phyloP scores from a whole-genome alignment of 1,140 invertebrate species.

The Colletes gigas region DNA sequence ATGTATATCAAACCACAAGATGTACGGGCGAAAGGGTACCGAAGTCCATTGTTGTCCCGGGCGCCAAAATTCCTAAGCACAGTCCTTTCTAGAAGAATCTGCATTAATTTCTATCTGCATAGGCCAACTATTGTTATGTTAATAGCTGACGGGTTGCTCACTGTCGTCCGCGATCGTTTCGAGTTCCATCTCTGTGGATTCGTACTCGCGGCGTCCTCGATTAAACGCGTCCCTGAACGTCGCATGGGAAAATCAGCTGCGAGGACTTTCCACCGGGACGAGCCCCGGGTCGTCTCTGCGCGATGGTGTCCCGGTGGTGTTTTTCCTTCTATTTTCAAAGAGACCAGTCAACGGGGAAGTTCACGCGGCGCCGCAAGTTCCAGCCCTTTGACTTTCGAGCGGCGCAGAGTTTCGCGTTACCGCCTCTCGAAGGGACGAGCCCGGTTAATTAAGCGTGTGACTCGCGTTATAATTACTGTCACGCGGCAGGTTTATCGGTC shows the following conservation, averaged over 20 bases:
- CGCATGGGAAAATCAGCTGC: constrained; percentile 76
- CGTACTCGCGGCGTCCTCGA: constrained; percentile 19
- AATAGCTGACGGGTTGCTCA: constrained; percentile 66
- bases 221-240: constrained; percentile 56
- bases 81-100: constrained; percentile 76
- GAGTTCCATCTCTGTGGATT: neutral
- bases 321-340: neutral
- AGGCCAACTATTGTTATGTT: constrained; percentile 78
- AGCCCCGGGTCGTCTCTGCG: neutral
- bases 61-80: no score
- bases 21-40: no score
- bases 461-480: constrained; percentile 11
- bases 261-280: constrained; percentile 33
- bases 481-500: neutral
- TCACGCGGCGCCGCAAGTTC: neutral
- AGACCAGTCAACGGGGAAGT: neutral
- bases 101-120: constrained; percentile 81
- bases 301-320: neutral
- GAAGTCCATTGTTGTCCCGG: no score
- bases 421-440: neutral
- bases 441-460: neutral
- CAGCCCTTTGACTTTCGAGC: constrained; percentile 16
- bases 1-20: no score
- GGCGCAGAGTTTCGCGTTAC: neutral
- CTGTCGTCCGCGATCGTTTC: constrained; percentile 58